Conservation (phyloP, 2,797 vertebrate species). For the Coregonus suidteri region DNA sequence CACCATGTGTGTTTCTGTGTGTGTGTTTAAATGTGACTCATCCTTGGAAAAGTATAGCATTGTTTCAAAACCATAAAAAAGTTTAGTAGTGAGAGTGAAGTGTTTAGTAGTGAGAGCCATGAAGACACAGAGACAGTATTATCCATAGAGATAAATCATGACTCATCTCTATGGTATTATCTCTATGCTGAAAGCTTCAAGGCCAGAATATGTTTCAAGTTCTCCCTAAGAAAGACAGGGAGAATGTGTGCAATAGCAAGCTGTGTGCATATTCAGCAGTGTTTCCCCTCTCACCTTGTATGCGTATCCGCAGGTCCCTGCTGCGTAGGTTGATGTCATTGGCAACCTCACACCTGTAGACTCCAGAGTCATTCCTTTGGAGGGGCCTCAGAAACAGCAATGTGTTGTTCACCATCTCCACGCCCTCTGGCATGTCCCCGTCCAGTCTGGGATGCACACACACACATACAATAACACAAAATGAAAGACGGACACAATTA, state of each 20-base stretch:
- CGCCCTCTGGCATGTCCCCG: slow-evolving; percentile 89
- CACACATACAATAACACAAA: neutral
- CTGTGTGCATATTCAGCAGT: slow-evolving; percentile 42
- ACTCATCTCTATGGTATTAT: neutral
- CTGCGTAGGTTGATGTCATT: slow-evolving; percentile 91
- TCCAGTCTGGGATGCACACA: slow-evolving; percentile 78
- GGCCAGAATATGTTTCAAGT: neutral
- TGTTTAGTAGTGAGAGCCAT: slow-evolving; percentile 13
- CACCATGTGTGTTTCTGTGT: slow-evolving; percentile 37
- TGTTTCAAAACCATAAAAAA: slow-evolving; percentile 13
- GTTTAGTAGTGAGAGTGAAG: neutral
- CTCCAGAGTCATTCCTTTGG: slow-evolving; percentile 91
- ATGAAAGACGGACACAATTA: neutral
- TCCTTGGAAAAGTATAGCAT: slow-evolving; percentile 53
- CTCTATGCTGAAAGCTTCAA: neutral
- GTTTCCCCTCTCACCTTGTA: slow-evolving; percentile 84
- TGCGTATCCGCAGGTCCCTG: slow-evolving; percentile 89
- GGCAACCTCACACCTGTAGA: slow-evolving; percentile 92
- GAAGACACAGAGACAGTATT: slow-evolving; percentile 29
- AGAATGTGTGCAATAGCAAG: slow-evolving; percentile 44
- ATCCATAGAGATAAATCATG: neutral
- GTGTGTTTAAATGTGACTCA: slow-evolving; percentile 32
- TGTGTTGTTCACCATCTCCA: slow-evolving; percentile 87
- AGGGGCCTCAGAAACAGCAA: slow-evolving; percentile 90
- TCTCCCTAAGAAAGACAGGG: slow-evolving; percentile 38